phyloP scores from a whole-genome alignment of 2,113 vertebrate genomes.

The Upupa epops region DNA sequence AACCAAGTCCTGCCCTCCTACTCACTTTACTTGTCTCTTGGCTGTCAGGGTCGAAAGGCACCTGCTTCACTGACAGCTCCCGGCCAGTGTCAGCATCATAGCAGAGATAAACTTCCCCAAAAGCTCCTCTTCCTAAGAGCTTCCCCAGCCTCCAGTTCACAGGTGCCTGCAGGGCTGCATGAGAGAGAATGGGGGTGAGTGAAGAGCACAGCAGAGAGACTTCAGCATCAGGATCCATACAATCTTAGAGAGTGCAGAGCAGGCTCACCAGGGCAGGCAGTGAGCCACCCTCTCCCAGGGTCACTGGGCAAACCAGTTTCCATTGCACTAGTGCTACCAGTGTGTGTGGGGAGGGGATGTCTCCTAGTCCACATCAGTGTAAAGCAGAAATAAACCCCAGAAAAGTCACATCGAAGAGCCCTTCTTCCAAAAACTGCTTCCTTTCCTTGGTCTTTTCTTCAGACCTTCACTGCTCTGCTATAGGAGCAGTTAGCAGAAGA shows the following conservation, averaged over 20 bases:
- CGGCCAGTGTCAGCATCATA: conserved; percentile 89
- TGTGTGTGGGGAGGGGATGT: rapidly evolving
- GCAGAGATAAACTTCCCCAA: conserved; percentile 92
- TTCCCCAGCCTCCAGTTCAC: conserved; percentile 92
- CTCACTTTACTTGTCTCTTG: conserved; percentile 91
- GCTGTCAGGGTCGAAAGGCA: conserved; percentile 88
- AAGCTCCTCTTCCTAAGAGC: conserved; percentile 87
- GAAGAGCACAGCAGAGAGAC: background rate
- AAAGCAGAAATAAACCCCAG: background rate
- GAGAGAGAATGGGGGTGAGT: background rate
- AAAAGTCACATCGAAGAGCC: background rate
- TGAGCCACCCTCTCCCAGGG: background rate
- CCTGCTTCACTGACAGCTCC: conserved; percentile 90
- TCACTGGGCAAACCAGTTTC: background rate
- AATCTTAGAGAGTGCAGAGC: background rate
- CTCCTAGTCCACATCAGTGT: background rate
- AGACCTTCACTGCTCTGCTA: background rate
- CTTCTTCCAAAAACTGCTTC: background rate
- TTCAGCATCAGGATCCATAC: background rate
- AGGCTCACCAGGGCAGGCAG: background rate
- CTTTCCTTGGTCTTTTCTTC: rapidly evolving
- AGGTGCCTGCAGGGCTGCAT: conserved; percentile 83
- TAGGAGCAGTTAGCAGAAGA: background rate
- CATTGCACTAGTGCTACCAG: background rate
- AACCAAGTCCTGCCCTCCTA: background rate